phyloP scores from a whole-genome alignment of 2,797 vertebrate species.

The Hemitrygon akajei region DNA sequence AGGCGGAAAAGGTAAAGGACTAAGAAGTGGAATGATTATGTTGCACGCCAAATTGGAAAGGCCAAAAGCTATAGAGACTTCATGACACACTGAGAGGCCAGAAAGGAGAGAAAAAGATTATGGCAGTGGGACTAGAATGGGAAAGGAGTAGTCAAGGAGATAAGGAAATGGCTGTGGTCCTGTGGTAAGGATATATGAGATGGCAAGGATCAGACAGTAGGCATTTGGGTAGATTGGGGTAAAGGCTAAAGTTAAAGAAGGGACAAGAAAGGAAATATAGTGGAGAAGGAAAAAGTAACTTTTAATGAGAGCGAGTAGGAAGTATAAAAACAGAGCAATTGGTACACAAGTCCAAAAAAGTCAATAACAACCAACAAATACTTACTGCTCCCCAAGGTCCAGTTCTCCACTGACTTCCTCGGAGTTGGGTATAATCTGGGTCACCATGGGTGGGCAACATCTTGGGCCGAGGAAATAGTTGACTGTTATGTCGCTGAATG shows the following conservation, averaged over 20 bases:
- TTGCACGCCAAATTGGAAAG: background rate
- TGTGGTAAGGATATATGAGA: background rate
- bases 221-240: background rate
- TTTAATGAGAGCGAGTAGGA: background rate
- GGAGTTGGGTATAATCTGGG: conserved; percentile 46
- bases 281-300: background rate
- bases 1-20: too few species aligned
- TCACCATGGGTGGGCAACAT: conserved; percentile 50
- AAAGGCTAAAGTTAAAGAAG: background rate
- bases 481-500: conserved; percentile 61
- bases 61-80: background rate
- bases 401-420: conserved; percentile 86
- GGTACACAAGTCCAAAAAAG: background rate
- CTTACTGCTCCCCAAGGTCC: conserved; percentile 98
- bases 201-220: background rate
- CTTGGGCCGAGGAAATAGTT: conserved; percentile 56
- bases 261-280: background rate
- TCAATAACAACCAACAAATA: conserved; percentile 36
- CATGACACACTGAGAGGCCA: too few species aligned
- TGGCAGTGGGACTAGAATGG: background rate
- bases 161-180: too few species aligned
- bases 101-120: background rate
- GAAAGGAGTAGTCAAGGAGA: background rate
- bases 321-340: background rate
- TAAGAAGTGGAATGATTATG: background rate